Evolutionary conservation across 2,113 vertebrate species (phyloP).

Genomic region (Phainopepla nitens): DNA sequence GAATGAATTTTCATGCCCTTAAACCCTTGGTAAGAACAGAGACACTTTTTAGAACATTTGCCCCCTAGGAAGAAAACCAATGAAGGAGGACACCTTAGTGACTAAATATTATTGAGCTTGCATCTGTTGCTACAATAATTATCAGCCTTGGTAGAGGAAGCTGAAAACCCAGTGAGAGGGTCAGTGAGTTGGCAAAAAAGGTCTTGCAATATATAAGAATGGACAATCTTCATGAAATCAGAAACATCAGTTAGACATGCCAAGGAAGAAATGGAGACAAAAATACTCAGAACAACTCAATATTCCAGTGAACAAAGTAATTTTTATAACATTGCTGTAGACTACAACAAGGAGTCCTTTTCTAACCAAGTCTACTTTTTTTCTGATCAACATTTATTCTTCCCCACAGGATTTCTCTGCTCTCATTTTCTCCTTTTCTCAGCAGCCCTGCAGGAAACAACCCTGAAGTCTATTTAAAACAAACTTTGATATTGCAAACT

Average conservation of each 20-base stretch:
- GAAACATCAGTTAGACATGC: background rate
- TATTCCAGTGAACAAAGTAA: background rate
- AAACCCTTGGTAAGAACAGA: background rate
- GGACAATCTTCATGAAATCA: background rate
- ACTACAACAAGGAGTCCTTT: background rate
- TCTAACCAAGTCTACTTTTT: background rate
- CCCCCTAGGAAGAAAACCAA: conserved; percentile 44
- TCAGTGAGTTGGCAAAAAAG: background rate
- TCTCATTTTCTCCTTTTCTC: background rate
- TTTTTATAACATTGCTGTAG: background rate
- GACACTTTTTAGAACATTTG: background rate
- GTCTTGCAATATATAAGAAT: background rate
- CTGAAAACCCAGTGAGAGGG: background rate
- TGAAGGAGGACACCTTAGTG: background rate
- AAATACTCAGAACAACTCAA: background rate
- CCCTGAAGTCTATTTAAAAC: background rate
- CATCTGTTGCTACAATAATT: conserved; percentile 48
- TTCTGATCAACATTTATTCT: background rate
- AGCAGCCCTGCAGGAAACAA: background rate
- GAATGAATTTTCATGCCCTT: background rate
- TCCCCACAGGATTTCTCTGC: background rate
- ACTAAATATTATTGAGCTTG: conserved; percentile 16
- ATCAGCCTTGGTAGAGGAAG: conserved; percentile 13
- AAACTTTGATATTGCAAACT: background rate
- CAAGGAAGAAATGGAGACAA: background rate